Evolutionary conservation across 2,888 invertebrate genomes (phyloP).

Genomic region (Athripsodes cinereus): DNA sequence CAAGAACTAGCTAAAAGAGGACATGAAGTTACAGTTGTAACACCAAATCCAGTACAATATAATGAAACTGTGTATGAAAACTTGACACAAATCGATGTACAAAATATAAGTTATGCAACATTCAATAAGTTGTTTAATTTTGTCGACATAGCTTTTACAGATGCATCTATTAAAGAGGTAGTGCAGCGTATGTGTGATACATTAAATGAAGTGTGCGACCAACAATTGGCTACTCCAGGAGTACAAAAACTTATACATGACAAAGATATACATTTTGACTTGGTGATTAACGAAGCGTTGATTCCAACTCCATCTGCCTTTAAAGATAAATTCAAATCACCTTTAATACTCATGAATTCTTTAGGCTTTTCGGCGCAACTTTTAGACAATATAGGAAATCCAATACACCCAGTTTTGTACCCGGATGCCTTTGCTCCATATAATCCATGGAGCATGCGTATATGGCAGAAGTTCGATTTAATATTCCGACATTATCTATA

Average conservation of each 20-base stretch:
- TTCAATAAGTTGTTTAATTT: constrained; percentile 23
- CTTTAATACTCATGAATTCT: constrained; percentile 29
- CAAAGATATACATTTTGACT: constrained; percentile 30
- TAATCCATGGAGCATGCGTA: no score
- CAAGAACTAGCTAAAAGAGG: constrained; percentile 9
- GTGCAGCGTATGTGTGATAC: no score
- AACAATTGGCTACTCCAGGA: constrained; percentile 24
- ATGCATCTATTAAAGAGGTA: constrained; percentile 7
- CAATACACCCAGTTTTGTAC: constrained; percentile 25
- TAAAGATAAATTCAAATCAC: constrained; percentile 31
- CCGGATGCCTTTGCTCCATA: constrained; percentile 12
- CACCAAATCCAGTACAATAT: constrained; percentile 4
- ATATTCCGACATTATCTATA: constrained; percentile 1
- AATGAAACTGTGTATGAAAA: neutral
- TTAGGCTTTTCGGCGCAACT: constrained; percentile 10
- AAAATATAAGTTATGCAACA: constrained; percentile 32
- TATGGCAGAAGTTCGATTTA: neutral
- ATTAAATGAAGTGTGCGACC: constrained; percentile 23
- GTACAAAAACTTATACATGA: constrained; percentile 15
- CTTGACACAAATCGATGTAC: constrained; percentile 37
- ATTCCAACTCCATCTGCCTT: constrained; percentile 19
- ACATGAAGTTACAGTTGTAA: constrained; percentile 1
- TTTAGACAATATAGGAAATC: constrained; percentile 25
- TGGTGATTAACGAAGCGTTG: constrained; percentile 30
- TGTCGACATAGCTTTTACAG: neutral